Evolutionary conservation across 2,113 vertebrate species (phyloP).

Genomic region (Leucosticte australis): DNA sequence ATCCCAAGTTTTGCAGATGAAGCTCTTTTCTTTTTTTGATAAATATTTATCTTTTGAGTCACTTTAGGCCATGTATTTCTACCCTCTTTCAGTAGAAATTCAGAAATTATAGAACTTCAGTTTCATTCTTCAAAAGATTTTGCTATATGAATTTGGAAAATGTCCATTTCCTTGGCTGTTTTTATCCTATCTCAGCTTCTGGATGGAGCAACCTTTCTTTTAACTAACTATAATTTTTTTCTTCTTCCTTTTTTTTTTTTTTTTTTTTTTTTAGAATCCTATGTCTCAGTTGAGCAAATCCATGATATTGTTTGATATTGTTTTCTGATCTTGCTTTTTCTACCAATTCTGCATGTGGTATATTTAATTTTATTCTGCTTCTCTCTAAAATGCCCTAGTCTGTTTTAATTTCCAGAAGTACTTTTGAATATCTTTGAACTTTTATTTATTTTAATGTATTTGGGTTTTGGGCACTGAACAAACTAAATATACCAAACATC

Average conservation of each 20-base stretch:
- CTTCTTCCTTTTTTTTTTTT: not conserved
- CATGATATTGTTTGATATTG: not conserved
- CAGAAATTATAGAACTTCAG: not conserved
- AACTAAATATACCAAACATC: not conserved
- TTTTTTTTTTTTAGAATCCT: not conserved
- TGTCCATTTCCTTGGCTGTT: not conserved
- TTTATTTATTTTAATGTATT: not conserved
- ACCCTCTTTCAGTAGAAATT: not conserved
- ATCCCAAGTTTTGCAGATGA: not conserved
- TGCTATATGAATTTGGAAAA: not conserved
- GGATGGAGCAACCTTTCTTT: not conserved
- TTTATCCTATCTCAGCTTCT: not conserved
- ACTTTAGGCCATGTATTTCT: not conserved
- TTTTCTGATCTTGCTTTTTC: not conserved
- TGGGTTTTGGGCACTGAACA: not conserved
- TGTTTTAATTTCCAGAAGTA: not conserved
- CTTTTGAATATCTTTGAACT: not conserved
- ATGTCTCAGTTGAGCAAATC: not conserved
- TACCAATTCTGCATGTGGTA: not conserved
- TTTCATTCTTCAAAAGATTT: not conserved
- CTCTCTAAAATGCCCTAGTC: not conserved
- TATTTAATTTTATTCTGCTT: not conserved
- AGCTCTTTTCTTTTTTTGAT: not conserved
- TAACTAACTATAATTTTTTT: not conserved
- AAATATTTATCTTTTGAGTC: constrained; percentile 1